These are phyloP conservation scores for Synergus laeviventris DNA, from an alignment of 2,888 invertebrate species.

Conservation along the genomic window DNA sequence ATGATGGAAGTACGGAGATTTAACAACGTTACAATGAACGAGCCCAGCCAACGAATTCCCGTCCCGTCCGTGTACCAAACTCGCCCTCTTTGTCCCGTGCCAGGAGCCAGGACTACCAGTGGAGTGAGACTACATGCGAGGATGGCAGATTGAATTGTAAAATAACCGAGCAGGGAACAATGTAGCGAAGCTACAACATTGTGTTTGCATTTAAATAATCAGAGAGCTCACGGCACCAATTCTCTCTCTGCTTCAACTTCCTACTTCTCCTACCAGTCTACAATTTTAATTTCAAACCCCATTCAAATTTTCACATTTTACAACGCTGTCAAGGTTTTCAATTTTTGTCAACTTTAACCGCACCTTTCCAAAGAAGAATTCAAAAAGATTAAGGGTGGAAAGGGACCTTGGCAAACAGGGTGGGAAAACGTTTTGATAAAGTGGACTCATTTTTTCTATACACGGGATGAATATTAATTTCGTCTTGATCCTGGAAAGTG, in stretches of 20 bases:
- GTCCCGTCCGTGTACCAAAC: conserved; percentile 52
- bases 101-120: conserved; percentile 49
- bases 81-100: conserved; percentile 57
- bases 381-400: background rate
- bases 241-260: conserved; percentile 34
- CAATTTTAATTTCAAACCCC: conserved; percentile 27
- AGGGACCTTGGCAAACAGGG: too few relatives aligned
- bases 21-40: conserved; percentile 73
- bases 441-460: background rate
- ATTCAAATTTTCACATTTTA: conserved; percentile 28
- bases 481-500: conserved; percentile 24
- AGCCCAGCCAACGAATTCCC: conserved; percentile 58
- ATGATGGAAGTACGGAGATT: conserved; percentile 71
- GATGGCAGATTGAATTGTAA: conserved; percentile 74
- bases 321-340: background rate
- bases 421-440: too few relatives aligned
- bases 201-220: conserved; percentile 76
- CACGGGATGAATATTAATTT: background rate
- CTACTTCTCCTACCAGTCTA: background rate
- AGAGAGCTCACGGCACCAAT: conserved; percentile 60
- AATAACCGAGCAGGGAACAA: conserved; percentile 73
- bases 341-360: background rate
- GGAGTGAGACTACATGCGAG: conserved; percentile 54
- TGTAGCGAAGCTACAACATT: conserved; percentile 71
- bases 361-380: background rate